Percentiles rank a stretch among this genome's conserved stretches.
phyloP scores from a whole-genome alignment of 2,797 vertebrate species.

The Smutsia gigantea region DNA sequence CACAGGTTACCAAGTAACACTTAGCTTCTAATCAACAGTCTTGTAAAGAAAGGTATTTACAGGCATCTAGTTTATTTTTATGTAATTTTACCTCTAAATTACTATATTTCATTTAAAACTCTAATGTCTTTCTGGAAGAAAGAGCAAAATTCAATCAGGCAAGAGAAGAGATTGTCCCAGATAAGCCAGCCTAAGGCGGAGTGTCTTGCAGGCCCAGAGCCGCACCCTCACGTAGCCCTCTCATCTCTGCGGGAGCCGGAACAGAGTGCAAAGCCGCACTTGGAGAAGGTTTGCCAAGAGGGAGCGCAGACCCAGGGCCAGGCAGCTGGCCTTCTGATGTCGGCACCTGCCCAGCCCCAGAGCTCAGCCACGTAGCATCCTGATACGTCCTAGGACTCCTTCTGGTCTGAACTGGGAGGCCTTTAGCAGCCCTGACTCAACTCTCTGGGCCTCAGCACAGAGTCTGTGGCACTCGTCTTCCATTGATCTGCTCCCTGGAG shows the following conservation, averaged over 20 bases:
- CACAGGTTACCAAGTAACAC: not conserved
- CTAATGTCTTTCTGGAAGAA: not conserved
- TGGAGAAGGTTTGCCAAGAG: too few relatives aligned
- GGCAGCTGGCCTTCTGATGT: not conserved
- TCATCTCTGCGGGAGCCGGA: not conserved
- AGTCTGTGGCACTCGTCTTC: not conserved
- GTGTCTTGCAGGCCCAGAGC: too few relatives aligned
- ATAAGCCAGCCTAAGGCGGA: too few relatives aligned
- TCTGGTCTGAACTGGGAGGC: not conserved
- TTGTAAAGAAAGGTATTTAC: not conserved
- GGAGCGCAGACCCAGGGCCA: not conserved
- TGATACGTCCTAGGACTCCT: not conserved
- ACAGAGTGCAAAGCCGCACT: too few relatives aligned
- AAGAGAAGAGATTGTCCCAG: not conserved
- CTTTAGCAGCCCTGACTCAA: not conserved
- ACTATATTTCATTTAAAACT: not conserved
- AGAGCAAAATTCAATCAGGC: not conserved
- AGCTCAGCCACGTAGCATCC: not conserved
- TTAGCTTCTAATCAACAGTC: not conserved
- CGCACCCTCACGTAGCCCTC: not conserved
- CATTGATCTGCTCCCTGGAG: not conserved
- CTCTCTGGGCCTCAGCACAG: not conserved
- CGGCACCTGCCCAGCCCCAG: not conserved
- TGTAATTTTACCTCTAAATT: not conserved
- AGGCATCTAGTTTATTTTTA: not conserved